Evolutionary conservation across 2,113 vertebrate genomes (phyloP), one percentile per base, ranked within the genome.

Genomic region (Zootoca vivipara): DNA sequence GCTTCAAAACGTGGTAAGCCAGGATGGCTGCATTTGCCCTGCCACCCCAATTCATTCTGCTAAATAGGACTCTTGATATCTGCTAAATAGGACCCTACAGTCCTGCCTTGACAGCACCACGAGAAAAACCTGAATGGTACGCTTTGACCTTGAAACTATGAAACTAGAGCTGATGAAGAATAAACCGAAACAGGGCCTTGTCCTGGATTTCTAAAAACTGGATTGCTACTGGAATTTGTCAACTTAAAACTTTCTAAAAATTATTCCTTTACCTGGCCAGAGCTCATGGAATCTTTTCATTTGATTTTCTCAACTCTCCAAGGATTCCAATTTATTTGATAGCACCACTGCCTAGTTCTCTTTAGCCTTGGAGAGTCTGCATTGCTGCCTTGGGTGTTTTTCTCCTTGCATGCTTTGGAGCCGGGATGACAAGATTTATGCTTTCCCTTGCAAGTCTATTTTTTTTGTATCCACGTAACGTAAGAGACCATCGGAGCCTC

Each of bases 381-480:
- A 13, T 46, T 75, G 13, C 13, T 83, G 13, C 1, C 3, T 35
- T 24, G 4, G 9, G 7, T 80, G 69, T 26, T 1, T 28, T 26
- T 85, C 18, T 75, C 67, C 64, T 58, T 77, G 24, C 83, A 26
- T 0, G 0, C 1, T 1, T 28, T 9, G 12, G 20, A 30, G 2
- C 62, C 13, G 46, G 10, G 35, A 35, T 38, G 30, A 26, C 12
- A 84, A 78, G 74, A 56, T 78, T 84, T 84, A 78, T 40, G 67
- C 33, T 78, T 52, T 78, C 35, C 65, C 18, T 64, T 62, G 46
- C 18, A 81, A 72, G 28, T 62, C 33, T 81, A 18, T 62, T 80
- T 87, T 75, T 58, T 64, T 75, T 75, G 62, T 73, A 77, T 18
- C 85, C 82, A 52, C 46, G 18, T 0, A 87, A 73, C n/a, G 52